Base-by-base conservation (phyloP, 2,888 invertebrate species). In the Halictus quadricinctus region DNA sequence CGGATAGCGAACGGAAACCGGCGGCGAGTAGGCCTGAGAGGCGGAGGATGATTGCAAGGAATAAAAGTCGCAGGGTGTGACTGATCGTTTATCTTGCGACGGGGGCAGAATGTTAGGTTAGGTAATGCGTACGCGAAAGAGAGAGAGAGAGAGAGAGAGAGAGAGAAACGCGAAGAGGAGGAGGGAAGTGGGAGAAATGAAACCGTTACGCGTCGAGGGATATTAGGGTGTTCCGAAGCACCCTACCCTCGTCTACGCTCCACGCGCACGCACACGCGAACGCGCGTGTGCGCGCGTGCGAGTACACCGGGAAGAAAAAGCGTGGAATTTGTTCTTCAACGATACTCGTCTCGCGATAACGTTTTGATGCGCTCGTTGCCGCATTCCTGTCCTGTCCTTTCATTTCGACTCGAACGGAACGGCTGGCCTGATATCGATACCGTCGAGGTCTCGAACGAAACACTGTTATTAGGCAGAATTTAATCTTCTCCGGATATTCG, bases 51-150 rank as follows among this genome's bases (percentile, higher is more conserved):
- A 93, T 93, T 93, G 93, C 91, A 86, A 91, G 92, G 89, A 92
- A 93, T 93, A 93, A 93, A 93, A 93, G 92, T 93, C 92, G 92
- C 93, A 91, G 92, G 93, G 93, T 93, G 93, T 93, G 93, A 93
- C 93, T 93, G 93, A 93, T 93, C 93, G 93, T 92, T 92, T 91
- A 90, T 92, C 90, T 88, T 88, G 78, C 86, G 83, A 87, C 83
- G 79, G 86, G 86, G 81, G 86, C 60, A 73, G 83, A 66, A 80
- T 78, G 78, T 80, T 70, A 64, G 76, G 72, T 41, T 79, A 76
- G 83, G 85, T 60, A 77, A 69, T 66, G 85, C 70, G 85, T 84
- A 84, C 80, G 81, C 73, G 82, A 85, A 82, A 88, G 88, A 86
- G 81, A 85, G 85, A 88, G 88, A 86, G 81, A 85, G 85, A 80